phyloP scores from a whole-genome alignment of 2,797 vertebrate species.

The Peromyscus aztecus region DNA sequence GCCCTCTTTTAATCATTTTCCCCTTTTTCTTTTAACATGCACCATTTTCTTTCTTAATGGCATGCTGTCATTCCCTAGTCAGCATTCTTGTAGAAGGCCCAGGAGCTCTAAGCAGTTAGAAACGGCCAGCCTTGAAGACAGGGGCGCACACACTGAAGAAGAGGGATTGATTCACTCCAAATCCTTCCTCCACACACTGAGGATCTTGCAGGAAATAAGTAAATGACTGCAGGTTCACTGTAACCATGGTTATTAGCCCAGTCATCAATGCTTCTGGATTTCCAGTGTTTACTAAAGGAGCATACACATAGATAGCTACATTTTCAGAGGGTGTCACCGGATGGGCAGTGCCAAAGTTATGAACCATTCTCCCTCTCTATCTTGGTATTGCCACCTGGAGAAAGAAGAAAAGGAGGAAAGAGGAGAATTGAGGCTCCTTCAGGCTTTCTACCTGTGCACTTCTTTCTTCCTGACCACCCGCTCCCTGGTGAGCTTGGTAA shows the following conservation, averaged over 20 bases:
- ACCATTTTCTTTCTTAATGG: constrained; percentile 28
- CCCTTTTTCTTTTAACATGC: constrained; percentile 27
- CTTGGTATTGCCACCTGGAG: not conserved
- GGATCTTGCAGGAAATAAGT: not conserved
- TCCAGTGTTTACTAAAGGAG: not conserved
- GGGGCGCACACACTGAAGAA: not conserved
- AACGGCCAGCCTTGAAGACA: constrained; percentile 3
- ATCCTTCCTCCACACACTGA: not conserved
- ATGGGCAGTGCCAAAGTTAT: not conserved
- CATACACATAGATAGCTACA: not conserved
- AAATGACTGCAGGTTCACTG: not conserved
- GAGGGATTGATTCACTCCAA: not conserved
- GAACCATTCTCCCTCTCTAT: not conserved
- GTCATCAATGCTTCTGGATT: not conserved
- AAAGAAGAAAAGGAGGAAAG: not conserved
- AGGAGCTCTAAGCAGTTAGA: not conserved
- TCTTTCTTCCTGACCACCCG: not conserved
- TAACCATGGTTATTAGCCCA: not conserved
- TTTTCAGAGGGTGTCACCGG: not conserved
- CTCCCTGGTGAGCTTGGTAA: not conserved
- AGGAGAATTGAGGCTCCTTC: constrained; percentile 17
- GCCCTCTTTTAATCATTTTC: not conserved
- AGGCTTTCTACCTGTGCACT: not conserved
- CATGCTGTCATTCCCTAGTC: not conserved
- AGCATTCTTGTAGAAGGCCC: not conserved